Evolutionary conservation across 2,113 vertebrate genomes (phyloP), one percentile per base, ranked within the genome.

Genomic region (Pyrgilauda ruficollis): DNA sequence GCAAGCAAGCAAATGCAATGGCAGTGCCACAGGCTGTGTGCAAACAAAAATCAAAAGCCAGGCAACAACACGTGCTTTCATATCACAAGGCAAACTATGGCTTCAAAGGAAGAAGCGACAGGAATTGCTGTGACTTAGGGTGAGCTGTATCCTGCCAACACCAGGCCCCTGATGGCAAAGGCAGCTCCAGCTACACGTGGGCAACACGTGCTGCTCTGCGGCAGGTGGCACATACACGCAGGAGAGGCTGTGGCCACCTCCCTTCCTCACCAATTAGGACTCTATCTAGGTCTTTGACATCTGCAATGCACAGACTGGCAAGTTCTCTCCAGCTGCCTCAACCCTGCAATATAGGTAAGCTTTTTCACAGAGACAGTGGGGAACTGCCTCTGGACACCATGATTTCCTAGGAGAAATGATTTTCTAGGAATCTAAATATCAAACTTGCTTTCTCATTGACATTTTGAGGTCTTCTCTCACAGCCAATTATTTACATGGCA

Each of bases 381-480:
- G n/a, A 81, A 66, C 39, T 82, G 79, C 46, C 50, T 76, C 59
- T 43, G 69, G 67, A 35, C 35, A 41, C n/a, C 1, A 5, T 0
- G 3, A 24, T 35, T 95, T 41, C 47, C 56, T n/a, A 61, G 56
- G 23, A 91, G 52, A 87, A 85, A 92, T 2, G 31, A 16, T 53
- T 47, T 93, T 80, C 31, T 55, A 83, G 70, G 89, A 92, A 79
- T 53, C n/a, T 58, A 81, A 88, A 43, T 52, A 91, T 33, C 55
- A 79, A 33, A 53, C 24, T 26, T 84, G 24, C 74, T 82, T 58
- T 78, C 53, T 72, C 23, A 50, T 8, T 62, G 47, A 66, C 35
- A 49, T 58, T 84, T 55, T 73, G 44, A 90, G 61, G 35, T 72
- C 19, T 87, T 33, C 31, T 90, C 55, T 93, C 59, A 75, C 17